Evolutionary conservation across 2,888 invertebrate genomes (phyloP).

Genomic region (Atrina japonica): DNA sequence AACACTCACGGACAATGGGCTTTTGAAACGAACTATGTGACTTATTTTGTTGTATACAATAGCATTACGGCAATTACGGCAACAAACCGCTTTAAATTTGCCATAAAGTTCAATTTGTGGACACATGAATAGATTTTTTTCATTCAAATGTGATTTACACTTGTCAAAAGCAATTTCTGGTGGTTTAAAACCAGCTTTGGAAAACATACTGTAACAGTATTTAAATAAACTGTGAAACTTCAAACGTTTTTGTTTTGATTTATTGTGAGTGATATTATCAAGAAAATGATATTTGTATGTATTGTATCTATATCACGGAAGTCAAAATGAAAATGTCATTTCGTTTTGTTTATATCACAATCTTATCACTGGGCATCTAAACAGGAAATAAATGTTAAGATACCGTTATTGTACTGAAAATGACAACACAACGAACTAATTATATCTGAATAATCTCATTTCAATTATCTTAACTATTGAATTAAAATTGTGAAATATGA

Average conservation of each 20-base stretch:
- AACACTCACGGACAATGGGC: slow-evolving; percentile 45
- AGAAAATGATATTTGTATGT: not conserved
- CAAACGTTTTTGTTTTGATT: slow-evolving; percentile 17
- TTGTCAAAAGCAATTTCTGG: slow-evolving; percentile 24
- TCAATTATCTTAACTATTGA: too few species aligned
- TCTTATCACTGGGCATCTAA: too few species aligned
- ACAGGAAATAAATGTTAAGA: too few species aligned
- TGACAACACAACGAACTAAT: too few species aligned
- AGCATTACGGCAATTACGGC: slow-evolving; percentile 36
- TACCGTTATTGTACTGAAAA: too few species aligned
- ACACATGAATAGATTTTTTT: slow-evolving; percentile 25
- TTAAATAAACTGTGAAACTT: slow-evolving; percentile 22
- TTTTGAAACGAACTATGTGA: slow-evolving; percentile 38
- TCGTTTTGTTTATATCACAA: slow-evolving; percentile 2
- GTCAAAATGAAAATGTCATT: slow-evolving; percentile 1
- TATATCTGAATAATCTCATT: too few species aligned
- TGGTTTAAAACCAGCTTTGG: slow-evolving; percentile 2
- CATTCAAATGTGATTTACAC: slow-evolving; percentile 25
- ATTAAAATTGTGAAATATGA: too few species aligned
- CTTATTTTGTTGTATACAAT: slow-evolving; percentile 33
- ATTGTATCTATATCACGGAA: not conserved
- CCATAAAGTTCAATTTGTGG: slow-evolving; percentile 38
- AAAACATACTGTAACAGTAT: slow-evolving; percentile 18
- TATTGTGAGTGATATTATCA: slow-evolving; percentile 17
- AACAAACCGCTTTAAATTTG: slow-evolving; percentile 15